Base-by-base conservation (phyloP, 2,113 vertebrate genomes). In the Hepsetus odoe region DNA sequence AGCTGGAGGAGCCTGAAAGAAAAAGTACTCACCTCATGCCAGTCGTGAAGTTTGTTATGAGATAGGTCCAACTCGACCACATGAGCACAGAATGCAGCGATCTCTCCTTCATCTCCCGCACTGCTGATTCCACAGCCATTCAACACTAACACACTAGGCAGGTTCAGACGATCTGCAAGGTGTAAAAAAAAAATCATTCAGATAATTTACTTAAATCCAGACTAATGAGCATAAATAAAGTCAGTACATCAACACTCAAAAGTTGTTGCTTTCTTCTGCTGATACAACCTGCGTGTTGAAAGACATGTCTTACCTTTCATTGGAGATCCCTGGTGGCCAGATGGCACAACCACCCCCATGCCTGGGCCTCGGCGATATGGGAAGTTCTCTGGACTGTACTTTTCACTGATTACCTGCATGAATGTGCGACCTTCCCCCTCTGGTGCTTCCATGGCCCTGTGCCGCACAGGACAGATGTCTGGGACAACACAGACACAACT, bases 331-430 rank as follows among this genome's bases (percentile, higher is more conserved):
- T 98, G 96, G 0, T 94, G 94, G 24, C 90, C 93, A 12, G 88
- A 92, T 20, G 91, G 89, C n/a, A 92, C 88, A 51, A 98, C 95
- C 2, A 98, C 93, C 1, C 97, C 97, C 90, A 97, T 93, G 5
- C 97, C 96, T 7, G 96, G 96, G 32, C 96, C 96, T 72, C 97
- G 93, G 61, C 98, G 94, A 77, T 94, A 97, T 0, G 98, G 98
- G 69, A 99, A 99, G 89, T 99, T 99, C 89, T 99, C 98, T 0
- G 97, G 97, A 88, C 97, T 99, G 82, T 99, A 99, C 86, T 99
- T 99, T 88, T 99, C 98, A 89, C 95, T 96, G 79, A 99, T 94
- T 72, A 97, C 96, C 94, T 99, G 94, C 94, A 99, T 96, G 89
- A 99, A 98, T 80, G 95, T 95, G 80, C 96, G 95, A 68, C 97